A percentile compares a stretch with the other conserved stretches of the same genome.
phyloP scores from a whole-genome alignment of 2,797 vertebrate species.

The Enteromius treurensis region DNA sequence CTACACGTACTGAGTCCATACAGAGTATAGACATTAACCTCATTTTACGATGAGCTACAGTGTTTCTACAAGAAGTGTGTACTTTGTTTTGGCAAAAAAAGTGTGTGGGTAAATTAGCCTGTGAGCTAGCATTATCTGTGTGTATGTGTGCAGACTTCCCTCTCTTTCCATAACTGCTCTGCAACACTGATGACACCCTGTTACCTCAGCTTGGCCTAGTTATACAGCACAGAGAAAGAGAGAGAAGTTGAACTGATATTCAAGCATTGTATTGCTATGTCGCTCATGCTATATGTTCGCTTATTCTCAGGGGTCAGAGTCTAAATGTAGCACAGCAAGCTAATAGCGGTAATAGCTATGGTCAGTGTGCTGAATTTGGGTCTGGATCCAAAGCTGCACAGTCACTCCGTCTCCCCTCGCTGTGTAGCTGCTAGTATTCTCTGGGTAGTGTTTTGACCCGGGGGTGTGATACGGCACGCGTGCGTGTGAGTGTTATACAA shows the following conservation, averaged over 20 bases:
- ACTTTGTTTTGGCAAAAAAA: conserved; percentile 1
- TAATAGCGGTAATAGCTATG: conserved; percentile 16
- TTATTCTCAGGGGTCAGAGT: conserved; percentile 24
- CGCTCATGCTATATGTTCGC: not conserved
- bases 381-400: conserved; percentile 39
- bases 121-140: conserved; percentile 14
- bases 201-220: conserved; percentile 63
- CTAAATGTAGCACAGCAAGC: conserved; percentile 41
- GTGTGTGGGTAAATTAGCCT: not conserved
- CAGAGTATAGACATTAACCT: conserved; percentile 24
- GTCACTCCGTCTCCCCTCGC: conserved; percentile 37
- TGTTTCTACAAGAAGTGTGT: not conserved
- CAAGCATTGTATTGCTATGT: conserved; percentile 30
- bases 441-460: conserved; percentile 47
- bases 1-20: too few species aligned
- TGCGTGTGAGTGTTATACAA: conserved; percentile 47
- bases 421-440: conserved; percentile 43
- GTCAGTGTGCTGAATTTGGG: conserved; percentile 15
- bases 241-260: conserved; percentile 27
- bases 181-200: conserved; percentile 54
- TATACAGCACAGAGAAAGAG: conserved; percentile 28
- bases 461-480: conserved; percentile 31
- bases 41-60: not conserved
- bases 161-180: conserved; percentile 31
- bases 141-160: not conserved